These are phyloP conservation scores for Hedya salicella DNA, from an alignment of 2,888 invertebrate species.

Conservation along the genomic window DNA sequence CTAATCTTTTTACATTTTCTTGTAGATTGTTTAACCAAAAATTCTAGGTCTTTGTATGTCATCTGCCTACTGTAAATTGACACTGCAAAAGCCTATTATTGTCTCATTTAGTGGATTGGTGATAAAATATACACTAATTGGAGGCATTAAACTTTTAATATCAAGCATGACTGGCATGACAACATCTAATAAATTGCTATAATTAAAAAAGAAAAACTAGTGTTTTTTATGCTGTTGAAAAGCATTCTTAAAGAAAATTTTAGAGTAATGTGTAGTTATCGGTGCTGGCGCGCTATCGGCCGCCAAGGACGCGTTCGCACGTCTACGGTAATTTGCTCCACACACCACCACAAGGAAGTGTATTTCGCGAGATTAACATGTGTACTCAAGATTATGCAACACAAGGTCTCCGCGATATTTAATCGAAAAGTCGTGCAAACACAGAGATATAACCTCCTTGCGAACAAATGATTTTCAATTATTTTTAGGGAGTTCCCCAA, in stretches of 20 bases:
- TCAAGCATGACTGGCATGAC: neutral
- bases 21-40: too few species aligned
- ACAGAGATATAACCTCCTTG: neutral
- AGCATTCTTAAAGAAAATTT: neutral
- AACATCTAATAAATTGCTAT: neutral
- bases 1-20: too few species aligned
- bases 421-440: neutral
- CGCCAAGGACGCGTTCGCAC: constrained; percentile 21
- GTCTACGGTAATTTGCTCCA: constrained; percentile 13
- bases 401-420: neutral
- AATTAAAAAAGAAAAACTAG: neutral
- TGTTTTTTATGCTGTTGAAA: neutral
- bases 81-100: too few species aligned
- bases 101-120: too few species aligned
- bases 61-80: too few species aligned
- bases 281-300: constrained; percentile 1
- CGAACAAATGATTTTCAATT: neutral
- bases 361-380: constrained; percentile 8
- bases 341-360: constrained; percentile 24
- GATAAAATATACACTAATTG: too few species aligned
- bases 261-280: constrained; percentile 11
- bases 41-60: too few species aligned
- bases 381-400: constrained; percentile 23
- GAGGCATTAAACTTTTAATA: neutral
- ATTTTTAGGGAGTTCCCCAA: constrained; percentile 17